Percentiles rank a stretch among this genome's conserved stretches.
Conservation (phyloP, 1,140 invertebrate species). For the Eumaeus atala region DNA sequence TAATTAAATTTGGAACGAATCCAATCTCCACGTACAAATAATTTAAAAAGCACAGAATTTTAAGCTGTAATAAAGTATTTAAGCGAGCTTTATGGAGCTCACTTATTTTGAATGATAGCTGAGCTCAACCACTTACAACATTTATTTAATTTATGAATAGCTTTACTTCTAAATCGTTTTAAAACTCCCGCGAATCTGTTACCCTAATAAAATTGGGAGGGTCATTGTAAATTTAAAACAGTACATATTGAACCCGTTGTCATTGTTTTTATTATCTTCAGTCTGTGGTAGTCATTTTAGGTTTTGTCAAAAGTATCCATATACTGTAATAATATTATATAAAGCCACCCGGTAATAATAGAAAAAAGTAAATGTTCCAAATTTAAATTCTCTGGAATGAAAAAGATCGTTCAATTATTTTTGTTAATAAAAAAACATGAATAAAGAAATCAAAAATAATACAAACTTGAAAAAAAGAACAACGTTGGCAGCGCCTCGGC, state of each 20-base stretch:
- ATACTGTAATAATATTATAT: too few relatives aligned
- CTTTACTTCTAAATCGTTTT: conserved; percentile 29
- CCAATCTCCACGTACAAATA: conserved; percentile 57
- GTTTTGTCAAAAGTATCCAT: neutral
- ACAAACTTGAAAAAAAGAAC: conserved; percentile 17
- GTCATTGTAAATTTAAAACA: conserved; percentile 5
- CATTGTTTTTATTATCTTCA: neutral
- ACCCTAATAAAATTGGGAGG: conserved; percentile 5
- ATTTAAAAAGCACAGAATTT: conserved; percentile 64
- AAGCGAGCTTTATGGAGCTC: conserved; percentile 61
- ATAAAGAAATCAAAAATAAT: conserved; percentile 28
- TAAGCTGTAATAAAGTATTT: conserved; percentile 68
- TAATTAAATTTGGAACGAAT: conserved; percentile 66
- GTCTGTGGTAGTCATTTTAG: too few relatives aligned
- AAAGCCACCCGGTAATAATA: too few relatives aligned
- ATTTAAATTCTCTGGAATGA: too few relatives aligned
- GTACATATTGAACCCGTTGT: too few relatives aligned
- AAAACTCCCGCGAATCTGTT: conserved; percentile 13
- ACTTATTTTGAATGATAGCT: conserved; percentile 67
- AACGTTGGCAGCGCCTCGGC: conserved; percentile 21
- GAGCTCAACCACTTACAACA: conserved; percentile 60
- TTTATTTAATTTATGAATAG: conserved; percentile 59
- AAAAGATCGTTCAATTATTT: too few relatives aligned
- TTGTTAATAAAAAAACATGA: too few relatives aligned
- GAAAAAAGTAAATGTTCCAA: too few relatives aligned